A percentile compares a stretch with the other conserved stretches of the same genome.
phyloP scores from a whole-genome alignment of 2,888 invertebrate genomes.

The Calliphora vomitoria region DNA sequence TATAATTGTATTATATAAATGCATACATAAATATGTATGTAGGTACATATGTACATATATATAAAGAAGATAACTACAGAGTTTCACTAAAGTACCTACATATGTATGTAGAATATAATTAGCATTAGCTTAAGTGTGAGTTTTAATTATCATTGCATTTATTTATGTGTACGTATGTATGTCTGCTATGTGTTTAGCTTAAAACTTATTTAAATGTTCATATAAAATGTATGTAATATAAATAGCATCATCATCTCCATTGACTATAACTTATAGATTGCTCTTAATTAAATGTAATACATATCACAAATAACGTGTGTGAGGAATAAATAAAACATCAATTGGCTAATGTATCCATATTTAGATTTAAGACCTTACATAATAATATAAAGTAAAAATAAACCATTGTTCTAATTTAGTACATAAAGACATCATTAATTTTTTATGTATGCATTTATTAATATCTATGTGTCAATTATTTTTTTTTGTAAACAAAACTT shows the following conservation, averaged over 20 bases:
- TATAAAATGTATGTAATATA: conserved; percentile 7
- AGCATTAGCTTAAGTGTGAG: background rate
- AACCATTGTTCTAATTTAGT: background rate
- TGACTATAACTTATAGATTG: background rate
- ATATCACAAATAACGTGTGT: conserved; percentile 10
- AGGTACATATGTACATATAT: background rate
- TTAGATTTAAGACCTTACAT: background rate
- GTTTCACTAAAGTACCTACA: background rate
- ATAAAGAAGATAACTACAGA: background rate
- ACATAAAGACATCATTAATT: no score
- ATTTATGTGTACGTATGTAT: background rate
- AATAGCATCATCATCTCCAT: background rate
- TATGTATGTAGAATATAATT: background rate
- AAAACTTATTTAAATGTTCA: background rate
- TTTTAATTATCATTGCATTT: background rate
- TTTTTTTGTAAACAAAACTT: no score
- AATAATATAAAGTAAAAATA: background rate
- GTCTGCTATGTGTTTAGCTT: background rate
- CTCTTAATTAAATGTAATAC: background rate
- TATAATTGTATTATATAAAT: background rate
- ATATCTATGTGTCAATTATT: no score
- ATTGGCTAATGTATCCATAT: background rate
- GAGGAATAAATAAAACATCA: background rate
- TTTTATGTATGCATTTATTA: no score
- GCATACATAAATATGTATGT: background rate